Evolutionary conservation across 2,888 invertebrate genomes (phyloP).

Genomic region (Gnatocerus cornutus): DNA sequence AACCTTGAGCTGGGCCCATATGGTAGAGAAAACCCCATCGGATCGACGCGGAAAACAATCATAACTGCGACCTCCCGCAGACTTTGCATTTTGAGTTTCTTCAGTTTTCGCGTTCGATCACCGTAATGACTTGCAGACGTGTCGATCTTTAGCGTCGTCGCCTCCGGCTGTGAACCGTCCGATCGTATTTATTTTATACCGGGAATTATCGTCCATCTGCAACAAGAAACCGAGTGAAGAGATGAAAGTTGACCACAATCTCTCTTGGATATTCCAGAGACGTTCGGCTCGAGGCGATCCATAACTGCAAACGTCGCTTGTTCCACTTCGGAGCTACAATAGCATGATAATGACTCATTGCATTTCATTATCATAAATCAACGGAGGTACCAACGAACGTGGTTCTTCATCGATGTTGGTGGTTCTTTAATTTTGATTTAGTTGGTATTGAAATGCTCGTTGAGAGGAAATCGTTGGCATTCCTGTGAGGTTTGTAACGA

Average conservation of each 20-base stretch:
- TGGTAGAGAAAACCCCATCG: too few species aligned
- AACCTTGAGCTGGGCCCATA: too few species aligned
- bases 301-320: constrained; percentile 33
- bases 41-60: too few species aligned
- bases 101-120: neutral
- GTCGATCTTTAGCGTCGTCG: neutral
- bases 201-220: constrained; percentile 4
- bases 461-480: neutral
- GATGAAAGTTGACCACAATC: constrained; percentile 37
- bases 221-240: constrained; percentile 4
- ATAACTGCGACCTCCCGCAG: too few species aligned
- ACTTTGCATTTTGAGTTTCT: too few species aligned
- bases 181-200: constrained; percentile 4
- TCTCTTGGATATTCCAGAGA: constrained; percentile 24
- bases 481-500: neutral
- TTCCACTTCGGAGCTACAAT: constrained; percentile 38
- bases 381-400: constrained; percentile 4
- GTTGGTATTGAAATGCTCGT: too few species aligned
- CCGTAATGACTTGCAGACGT: constrained; percentile 2
- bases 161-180: neutral
- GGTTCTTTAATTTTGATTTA: neutral
- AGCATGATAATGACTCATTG: constrained; percentile 39
- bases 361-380: constrained; percentile 35
- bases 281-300: constrained; percentile 28
- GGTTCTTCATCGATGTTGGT: neutral